These are phyloP conservation scores for Sebastes elongatus DNA, from an alignment of 2,797 vertebrate genomes.

Conservation along the genomic window DNA sequence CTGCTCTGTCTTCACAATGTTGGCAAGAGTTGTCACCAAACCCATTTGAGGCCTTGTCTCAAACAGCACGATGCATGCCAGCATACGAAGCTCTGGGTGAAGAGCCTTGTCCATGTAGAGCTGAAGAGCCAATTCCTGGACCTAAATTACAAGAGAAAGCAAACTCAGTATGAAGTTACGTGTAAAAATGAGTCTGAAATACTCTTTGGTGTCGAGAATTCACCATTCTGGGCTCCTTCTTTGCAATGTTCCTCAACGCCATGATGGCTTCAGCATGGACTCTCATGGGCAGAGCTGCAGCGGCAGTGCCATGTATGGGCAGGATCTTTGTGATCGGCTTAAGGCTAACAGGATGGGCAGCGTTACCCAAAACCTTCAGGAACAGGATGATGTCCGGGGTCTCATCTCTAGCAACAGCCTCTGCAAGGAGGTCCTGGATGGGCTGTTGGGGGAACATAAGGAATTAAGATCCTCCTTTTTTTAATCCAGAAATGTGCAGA, in stretches of 20 bases:
- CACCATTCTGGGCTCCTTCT: slow-evolving; percentile 78
- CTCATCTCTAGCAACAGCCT: slow-evolving; percentile 64
- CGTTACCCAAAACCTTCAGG: slow-evolving; percentile 84
- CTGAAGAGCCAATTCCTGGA: slow-evolving; percentile 84
- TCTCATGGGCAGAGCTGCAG: slow-evolving; percentile 62
- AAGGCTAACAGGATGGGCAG: slow-evolving; percentile 71
- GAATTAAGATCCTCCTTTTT: not conserved
- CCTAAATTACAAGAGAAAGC: slow-evolving; percentile 66
- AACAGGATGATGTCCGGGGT: slow-evolving; percentile 68
- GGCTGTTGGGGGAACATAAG: slow-evolving; percentile 67
- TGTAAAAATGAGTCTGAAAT: not conserved
- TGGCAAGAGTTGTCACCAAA: slow-evolving; percentile 76
- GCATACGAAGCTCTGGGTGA: slow-evolving; percentile 74
- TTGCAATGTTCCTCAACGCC: slow-evolving; percentile 83
- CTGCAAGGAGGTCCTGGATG: slow-evolving; percentile 67
- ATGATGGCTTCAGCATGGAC: slow-evolving; percentile 79
- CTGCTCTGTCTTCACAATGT: slow-evolving; percentile 81
- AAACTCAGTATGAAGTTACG: not conserved
- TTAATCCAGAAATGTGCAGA: not conserved
- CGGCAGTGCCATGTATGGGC: slow-evolving; percentile 72
- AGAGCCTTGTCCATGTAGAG: slow-evolving; percentile 82
- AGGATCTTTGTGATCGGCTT: slow-evolving; percentile 69
- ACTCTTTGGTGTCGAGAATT: not conserved
- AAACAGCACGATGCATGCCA: slow-evolving; percentile 83
- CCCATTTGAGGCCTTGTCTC: slow-evolving; percentile 82